A percentile compares a stretch with the other conserved stretches of the same genome.
Conservation (phyloP, 2,888 invertebrate genomes). For the Eledona agricola region DNA sequence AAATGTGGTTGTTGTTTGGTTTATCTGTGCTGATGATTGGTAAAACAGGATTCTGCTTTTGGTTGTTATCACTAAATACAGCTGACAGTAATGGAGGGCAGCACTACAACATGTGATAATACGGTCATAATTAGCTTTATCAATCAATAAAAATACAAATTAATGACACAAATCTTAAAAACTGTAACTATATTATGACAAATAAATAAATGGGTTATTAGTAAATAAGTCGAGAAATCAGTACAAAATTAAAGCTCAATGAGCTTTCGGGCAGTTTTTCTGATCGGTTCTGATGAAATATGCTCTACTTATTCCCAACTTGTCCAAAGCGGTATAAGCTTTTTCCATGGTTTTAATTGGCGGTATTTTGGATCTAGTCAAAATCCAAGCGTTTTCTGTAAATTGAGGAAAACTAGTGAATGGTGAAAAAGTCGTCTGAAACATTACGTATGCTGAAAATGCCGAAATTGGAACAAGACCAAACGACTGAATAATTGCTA, state of each 20-base stretch:
- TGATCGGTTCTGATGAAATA: conserved; percentile 72
- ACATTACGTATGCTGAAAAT: conserved; percentile 67
- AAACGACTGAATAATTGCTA: conserved; percentile 68
- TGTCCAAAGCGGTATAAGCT: conserved; percentile 68
- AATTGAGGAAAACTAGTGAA: conserved; percentile 36
- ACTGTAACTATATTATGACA: too few relatives aligned
- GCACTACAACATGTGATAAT: too few relatives aligned
- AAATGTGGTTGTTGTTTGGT: too few relatives aligned
- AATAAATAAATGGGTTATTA: conserved; percentile 3
- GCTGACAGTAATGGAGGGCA: too few relatives aligned
- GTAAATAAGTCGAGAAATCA: neutral
- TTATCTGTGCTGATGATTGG: too few relatives aligned
- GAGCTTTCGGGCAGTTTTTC: conserved; percentile 63
- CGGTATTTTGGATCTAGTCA: conserved; percentile 71
- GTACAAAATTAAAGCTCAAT: conserved; percentile 10
- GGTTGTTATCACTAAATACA: too few relatives aligned
- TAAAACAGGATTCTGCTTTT: too few relatives aligned
- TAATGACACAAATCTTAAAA: too few relatives aligned
- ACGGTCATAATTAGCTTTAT: too few relatives aligned
- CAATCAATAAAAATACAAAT: too few relatives aligned
- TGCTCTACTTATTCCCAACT: conserved; percentile 67
- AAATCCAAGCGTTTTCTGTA: conserved; percentile 67
- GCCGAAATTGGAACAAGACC: conserved; percentile 69
- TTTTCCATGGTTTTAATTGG: conserved; percentile 67
- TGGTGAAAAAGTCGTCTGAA: conserved; percentile 41